A percentile compares a stretch with the other conserved stretches of the same genome.
phyloP scores from a whole-genome alignment of 1,140 invertebrate genomes.

The Drosophila willistoni region DNA sequence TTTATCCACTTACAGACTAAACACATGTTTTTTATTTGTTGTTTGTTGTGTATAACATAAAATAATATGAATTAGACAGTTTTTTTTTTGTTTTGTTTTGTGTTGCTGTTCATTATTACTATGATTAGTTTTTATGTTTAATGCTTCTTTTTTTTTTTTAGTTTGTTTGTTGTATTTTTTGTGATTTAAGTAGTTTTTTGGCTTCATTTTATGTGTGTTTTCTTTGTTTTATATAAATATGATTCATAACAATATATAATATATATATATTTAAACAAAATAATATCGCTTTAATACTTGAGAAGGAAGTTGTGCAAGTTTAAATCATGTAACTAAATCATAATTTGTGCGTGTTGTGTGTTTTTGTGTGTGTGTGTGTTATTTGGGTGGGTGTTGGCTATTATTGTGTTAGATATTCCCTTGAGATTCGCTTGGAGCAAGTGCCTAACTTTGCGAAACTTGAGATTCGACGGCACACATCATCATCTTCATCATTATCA shows the following conservation, averaged over 20 bases:
- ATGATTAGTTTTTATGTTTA: conserved; percentile 66
- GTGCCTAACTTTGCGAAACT: conserved; percentile 63
- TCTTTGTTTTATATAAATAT: conserved; percentile 57
- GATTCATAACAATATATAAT: conserved; percentile 23
- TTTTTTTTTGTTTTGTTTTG: conserved; percentile 11
- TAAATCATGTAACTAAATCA: conserved; percentile 53
- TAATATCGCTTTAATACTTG: conserved; percentile 82
- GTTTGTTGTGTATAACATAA: conserved; percentile 71
- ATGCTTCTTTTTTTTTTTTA: conserved; percentile 37
- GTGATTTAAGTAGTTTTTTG: conserved; percentile 60
- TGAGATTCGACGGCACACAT: conserved; percentile 71
- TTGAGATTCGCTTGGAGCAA: conserved; percentile 77
- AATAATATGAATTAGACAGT: conserved; percentile 66
- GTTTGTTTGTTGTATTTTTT: conserved; percentile 42
- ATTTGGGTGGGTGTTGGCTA: conserved; percentile 40
- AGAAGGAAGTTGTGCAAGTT: conserved; percentile 79
- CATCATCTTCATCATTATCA: conserved; percentile 33
- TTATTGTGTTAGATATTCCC: conserved; percentile 66
- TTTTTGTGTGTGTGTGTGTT: conserved; percentile 9
- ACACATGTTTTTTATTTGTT: conserved; percentile 65
- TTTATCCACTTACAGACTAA: conserved; percentile 63
- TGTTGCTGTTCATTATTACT: conserved; percentile 51
- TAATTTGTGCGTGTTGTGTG: conserved; percentile 27
- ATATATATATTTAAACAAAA: conserved; percentile 58
- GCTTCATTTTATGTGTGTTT: conserved; percentile 57